phyloP scores from a whole-genome alignment of 2,888 invertebrate genomes.

The Campopleginae sp. region DNA sequence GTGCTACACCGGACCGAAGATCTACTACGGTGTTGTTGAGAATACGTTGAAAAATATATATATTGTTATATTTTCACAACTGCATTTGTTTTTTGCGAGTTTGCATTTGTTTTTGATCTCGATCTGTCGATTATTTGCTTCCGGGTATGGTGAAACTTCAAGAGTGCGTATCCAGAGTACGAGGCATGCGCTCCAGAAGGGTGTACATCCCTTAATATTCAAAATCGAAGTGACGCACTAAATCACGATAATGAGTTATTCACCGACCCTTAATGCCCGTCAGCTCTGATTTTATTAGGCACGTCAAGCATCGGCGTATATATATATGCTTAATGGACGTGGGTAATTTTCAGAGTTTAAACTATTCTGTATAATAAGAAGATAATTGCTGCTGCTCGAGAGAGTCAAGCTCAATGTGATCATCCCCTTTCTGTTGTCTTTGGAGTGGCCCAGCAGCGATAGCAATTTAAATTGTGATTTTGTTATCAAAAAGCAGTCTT shows the following conservation, averaged over 20 bases:
- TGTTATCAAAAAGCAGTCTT: not conserved
- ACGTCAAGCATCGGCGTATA: not conserved
- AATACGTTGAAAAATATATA: no score
- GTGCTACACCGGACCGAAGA: no score
- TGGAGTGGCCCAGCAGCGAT: not conserved
- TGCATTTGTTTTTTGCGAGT: no score
- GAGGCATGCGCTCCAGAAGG: not conserved
- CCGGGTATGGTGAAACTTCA: not conserved
- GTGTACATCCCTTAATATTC: not conserved
- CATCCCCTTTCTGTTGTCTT: slow-evolving; percentile 4
- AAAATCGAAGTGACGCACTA: not conserved
- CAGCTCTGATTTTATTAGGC: not conserved
- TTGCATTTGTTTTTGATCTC: not conserved
- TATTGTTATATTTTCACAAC: no score
- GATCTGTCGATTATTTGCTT: not conserved
- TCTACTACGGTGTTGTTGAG: no score
- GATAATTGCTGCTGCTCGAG: slow-evolving; percentile 27
- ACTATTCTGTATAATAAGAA: slow-evolving; percentile 16
- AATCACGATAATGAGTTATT: not conserved
- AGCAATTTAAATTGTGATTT: not conserved
- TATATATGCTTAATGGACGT: not conserved
- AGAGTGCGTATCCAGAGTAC: not conserved
- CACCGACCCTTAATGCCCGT: not conserved
- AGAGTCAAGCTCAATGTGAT: slow-evolving; percentile 8
- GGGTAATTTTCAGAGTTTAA: not conserved